Evolutionary conservation across 1,140 invertebrate species (phyloP), one percentile per base, ranked within the genome.

Genomic region (Phocides pigmalion): DNA sequence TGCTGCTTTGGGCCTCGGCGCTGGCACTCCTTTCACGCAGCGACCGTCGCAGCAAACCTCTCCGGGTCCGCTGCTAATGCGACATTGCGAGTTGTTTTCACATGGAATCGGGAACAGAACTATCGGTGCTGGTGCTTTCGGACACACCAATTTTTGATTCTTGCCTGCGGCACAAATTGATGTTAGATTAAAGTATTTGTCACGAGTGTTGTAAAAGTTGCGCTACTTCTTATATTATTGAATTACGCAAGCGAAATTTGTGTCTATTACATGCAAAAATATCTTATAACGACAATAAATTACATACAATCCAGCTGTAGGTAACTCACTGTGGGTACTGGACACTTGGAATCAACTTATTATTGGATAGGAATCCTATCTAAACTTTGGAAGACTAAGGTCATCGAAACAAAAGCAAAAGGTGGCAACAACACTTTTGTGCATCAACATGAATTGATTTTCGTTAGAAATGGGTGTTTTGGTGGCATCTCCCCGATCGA

Each of bases 11-110:
- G 92, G 90, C 25, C 92, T 74, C 0, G 93, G 93, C 61, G 93
- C 92, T 5, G 92, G 81, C 19, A 93, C 82, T 4, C 94, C 94
- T 49, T 93, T 89, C n/a, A 93, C 89, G 70, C 94, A 94, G 69
- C 92, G 92, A 61, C 89, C 91, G 41, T 92, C 91, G 69, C 93
- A 94, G 78, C 93, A 94, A 44, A 93, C 81, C 56, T 91, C 88
- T 56, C 92, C 92, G 9, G 92, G 79, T 2, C 93, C 87, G 58
- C 91, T 89, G 79, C 87, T 93, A 0, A 81, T 74, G 15, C 85
- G 86, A 59, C 93, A 94, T 51, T 94, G 93, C 4, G 89, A 78
- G 74, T 93, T 93, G 22, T 83, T 92, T 58, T 93, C 91, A 64
- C 93, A 94, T 3, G 92, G 91, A 49, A 93, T 90, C 2, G 92